These are phyloP conservation scores for Hassar affinis DNA, from an alignment of 2,113 vertebrate genomes.

Conservation along the genomic window DNA sequence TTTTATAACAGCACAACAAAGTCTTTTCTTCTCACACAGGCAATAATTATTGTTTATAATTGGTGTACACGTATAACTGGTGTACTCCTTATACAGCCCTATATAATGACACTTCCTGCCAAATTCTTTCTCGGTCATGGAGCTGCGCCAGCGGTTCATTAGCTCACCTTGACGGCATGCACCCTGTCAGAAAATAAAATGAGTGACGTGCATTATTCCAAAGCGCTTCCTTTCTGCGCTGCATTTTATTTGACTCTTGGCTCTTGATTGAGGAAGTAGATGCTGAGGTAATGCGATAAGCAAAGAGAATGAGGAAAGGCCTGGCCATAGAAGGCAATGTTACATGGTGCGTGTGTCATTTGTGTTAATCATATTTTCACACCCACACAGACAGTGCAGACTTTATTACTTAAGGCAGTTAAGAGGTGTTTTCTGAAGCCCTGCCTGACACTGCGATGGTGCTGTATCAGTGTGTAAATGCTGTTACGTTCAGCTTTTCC, in stretches of 20 bases:
- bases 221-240: background rate
- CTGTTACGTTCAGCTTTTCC: background rate
- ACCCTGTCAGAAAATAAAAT: background rate
- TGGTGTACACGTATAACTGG: background rate
- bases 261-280: conserved; percentile 8
- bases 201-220: background rate
- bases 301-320: background rate
- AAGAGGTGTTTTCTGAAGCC: background rate
- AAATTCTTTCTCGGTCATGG: too few relatives aligned
- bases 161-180: background rate
- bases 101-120: background rate
- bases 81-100: background rate
- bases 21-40: background rate
- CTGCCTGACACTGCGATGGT: background rate
- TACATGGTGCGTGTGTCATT: background rate
- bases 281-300: conserved; percentile 17
- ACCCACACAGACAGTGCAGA: background rate
- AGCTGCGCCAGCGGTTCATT: background rate
- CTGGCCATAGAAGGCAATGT: conserved; percentile 14
- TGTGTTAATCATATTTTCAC: background rate
- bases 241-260: background rate
- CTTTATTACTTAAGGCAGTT: background rate
- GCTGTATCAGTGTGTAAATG: background rate
- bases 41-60: background rate
- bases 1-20: background rate